Conservation (phyloP, 2,888 invertebrate species). For the Nineta flava region DNA sequence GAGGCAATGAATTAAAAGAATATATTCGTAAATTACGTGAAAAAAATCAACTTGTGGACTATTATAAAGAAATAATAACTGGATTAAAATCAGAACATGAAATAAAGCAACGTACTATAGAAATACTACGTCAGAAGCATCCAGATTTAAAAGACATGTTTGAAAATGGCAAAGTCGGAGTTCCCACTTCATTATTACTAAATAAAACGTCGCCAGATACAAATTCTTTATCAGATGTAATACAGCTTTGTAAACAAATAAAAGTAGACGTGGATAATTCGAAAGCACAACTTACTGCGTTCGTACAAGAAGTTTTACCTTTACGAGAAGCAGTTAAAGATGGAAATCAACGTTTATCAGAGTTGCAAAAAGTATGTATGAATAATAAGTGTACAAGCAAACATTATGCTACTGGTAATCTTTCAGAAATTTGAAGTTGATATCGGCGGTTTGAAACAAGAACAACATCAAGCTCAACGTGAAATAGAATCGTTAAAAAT, state of each 20-base stretch:
- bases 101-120: slow-evolving; percentile 2
- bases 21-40: slow-evolving; percentile 68
- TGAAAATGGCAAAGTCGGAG: neutral
- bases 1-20: slow-evolving; percentile 71
- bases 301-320: neutral
- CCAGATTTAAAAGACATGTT: neutral
- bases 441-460: neutral
- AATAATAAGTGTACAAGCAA: neutral
- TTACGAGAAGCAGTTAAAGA: neutral
- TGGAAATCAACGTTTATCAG: neutral
- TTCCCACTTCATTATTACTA: neutral
- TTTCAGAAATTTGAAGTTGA: neutral
- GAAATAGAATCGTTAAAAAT: slow-evolving; percentile 36
- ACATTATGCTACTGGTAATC: neutral
- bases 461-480: slow-evolving; percentile 30
- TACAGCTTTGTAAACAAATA: neutral
- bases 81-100: slow-evolving; percentile 4
- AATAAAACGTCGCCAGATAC: neutral
- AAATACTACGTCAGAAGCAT: slow-evolving; percentile 2
- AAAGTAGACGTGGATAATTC: neutral
- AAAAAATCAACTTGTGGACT: slow-evolving; percentile 68
- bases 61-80: slow-evolving; percentile 35
- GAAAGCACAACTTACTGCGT: slow-evolving; percentile 1
- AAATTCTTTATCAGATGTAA: neutral
- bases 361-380: neutral